A percentile compares a stretch with the other conserved stretches of the same genome.
phyloP scores from a whole-genome alignment of 2,888 invertebrate species.

The Caenorhabditis parvicauda region DNA sequence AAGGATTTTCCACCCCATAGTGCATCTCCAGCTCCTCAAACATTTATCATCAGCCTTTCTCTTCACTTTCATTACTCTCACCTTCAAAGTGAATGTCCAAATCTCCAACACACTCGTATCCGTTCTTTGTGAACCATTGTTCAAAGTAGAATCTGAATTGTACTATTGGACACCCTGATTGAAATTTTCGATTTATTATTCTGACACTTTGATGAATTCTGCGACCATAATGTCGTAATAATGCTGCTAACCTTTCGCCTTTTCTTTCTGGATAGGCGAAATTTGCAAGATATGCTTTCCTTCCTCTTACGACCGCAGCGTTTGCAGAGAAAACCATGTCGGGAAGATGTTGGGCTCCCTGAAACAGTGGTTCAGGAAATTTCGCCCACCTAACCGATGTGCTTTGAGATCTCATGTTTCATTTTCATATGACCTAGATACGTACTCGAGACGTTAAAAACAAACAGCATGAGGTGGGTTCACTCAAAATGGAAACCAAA shows the following conservation, averaged over 20 bases:
- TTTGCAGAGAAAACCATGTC: constrained; percentile 62
- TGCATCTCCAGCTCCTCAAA: constrained; percentile 58
- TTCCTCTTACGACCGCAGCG: constrained; percentile 57
- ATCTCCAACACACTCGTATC: constrained; percentile 50
- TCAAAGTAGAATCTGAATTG: constrained; percentile 34
- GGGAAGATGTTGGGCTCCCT: constrained; percentile 56
- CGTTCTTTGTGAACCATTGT: constrained; percentile 44
- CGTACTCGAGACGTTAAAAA: too few relatives aligned
- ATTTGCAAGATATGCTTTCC: constrained; percentile 57
- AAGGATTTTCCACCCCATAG: constrained; percentile 52
- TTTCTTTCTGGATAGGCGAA: constrained; percentile 57
- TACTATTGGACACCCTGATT: constrained; percentile 12
- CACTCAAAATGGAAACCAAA: too few relatives aligned
- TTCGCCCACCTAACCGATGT: too few relatives aligned
- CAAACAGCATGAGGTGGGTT: too few relatives aligned
- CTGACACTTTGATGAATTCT: not conserved
- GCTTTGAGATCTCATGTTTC: too few relatives aligned
- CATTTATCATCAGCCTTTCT: not conserved
- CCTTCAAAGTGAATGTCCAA: constrained; percentile 59
- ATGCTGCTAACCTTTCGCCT: constrained; percentile 41
- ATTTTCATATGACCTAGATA: too few relatives aligned
- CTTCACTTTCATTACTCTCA: constrained; percentile 15
- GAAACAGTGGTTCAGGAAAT: too few relatives aligned
- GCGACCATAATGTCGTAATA: too few relatives aligned
- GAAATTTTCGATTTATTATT: constrained; percentile 6